Conservation (phyloP, 2,113 vertebrate genomes). For the Callipepla californica region DNA sequence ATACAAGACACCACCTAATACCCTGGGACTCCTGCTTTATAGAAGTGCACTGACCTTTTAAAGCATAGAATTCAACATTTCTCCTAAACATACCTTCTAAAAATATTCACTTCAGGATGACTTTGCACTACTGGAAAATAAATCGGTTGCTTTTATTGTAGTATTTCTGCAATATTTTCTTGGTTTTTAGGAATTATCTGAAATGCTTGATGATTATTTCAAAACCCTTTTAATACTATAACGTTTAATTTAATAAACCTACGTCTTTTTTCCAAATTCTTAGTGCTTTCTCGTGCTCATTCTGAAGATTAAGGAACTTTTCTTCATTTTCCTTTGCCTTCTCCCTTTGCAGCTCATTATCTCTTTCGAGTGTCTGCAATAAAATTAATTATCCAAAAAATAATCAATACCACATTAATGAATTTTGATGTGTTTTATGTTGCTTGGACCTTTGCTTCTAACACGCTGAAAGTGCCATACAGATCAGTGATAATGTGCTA, state of each 20-base stretch:
- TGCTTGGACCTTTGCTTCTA: conserved; percentile 91
- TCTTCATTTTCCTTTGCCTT: conserved; percentile 89
- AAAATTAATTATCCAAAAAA: conserved; percentile 99
- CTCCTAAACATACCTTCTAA: conserved; percentile 38
- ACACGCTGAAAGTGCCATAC: conserved; percentile 88
- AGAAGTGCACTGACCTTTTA: background rate
- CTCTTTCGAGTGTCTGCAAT: conserved; percentile 95
- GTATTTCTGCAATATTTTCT: conserved; percentile 66
- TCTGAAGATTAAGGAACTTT: conserved; percentile 86
- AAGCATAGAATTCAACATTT: conserved; percentile 8
- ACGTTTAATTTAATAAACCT: conserved; percentile 75
- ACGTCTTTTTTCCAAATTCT: conserved; percentile 87
- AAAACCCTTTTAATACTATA: conserved; percentile 68
- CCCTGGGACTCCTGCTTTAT: background rate
- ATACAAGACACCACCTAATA: background rate
- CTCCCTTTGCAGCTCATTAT: conserved; percentile 92
- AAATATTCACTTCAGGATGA: conserved; percentile 27
- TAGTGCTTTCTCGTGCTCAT: conserved; percentile 81
- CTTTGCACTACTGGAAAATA: background rate
- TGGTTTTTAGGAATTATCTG: conserved; percentile 65
- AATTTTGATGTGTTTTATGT: conserved; percentile 98
- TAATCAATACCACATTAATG: conserved; percentile 97
- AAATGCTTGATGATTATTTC: conserved; percentile 52
- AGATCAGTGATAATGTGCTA: conserved; percentile 96
- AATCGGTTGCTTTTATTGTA: background rate